Conservation (phyloP, 2,888 invertebrate species). For the Zygaena filipendulae region DNA sequence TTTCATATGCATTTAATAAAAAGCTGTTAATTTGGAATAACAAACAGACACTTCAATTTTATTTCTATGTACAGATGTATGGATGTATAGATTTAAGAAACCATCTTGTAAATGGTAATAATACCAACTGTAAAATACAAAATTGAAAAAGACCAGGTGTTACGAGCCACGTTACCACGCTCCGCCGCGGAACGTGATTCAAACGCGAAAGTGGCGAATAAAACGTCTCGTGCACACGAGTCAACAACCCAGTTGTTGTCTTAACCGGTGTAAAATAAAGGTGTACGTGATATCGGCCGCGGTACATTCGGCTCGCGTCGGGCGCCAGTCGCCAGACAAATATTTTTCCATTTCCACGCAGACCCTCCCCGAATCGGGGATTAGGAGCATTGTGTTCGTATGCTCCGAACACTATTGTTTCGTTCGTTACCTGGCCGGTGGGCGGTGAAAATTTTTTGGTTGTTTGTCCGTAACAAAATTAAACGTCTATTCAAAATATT, state of each 20-base stretch:
- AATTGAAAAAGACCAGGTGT: too few relatives aligned
- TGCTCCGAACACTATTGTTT: conserved; percentile 24
- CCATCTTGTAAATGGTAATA: too few relatives aligned
- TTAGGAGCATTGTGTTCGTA: conserved; percentile 40
- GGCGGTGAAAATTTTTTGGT: conserved; percentile 9
- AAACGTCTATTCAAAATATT: too few relatives aligned
- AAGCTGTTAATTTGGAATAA: too few relatives aligned
- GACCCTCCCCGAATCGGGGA: conserved; percentile 46
- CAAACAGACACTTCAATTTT: too few relatives aligned
- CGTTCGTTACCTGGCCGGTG: conserved; percentile 15
- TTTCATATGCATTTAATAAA: too few relatives aligned
- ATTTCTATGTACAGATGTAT: too few relatives aligned
- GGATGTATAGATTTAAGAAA: too few relatives aligned
- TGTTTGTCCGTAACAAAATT: too few relatives aligned
- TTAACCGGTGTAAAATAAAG: conserved; percentile 38
- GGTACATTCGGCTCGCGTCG: conserved; percentile 7
- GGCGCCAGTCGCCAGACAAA: conserved; percentile 42
- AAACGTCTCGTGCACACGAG: background rate
- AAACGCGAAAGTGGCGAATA: background rate
- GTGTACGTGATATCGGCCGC: conserved; percentile 29
- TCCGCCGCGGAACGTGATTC: too few relatives aligned
- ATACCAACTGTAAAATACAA: too few relatives aligned
- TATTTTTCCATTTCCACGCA: conserved; percentile 61
- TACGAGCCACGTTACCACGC: too few relatives aligned
- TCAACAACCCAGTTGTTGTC: conserved; percentile 22